A percentile compares a stretch with the other conserved stretches of the same genome.
phyloP scores from a whole-genome alignment of 2,888 invertebrate species.

The Perizoma flavofasciatum region DNA sequence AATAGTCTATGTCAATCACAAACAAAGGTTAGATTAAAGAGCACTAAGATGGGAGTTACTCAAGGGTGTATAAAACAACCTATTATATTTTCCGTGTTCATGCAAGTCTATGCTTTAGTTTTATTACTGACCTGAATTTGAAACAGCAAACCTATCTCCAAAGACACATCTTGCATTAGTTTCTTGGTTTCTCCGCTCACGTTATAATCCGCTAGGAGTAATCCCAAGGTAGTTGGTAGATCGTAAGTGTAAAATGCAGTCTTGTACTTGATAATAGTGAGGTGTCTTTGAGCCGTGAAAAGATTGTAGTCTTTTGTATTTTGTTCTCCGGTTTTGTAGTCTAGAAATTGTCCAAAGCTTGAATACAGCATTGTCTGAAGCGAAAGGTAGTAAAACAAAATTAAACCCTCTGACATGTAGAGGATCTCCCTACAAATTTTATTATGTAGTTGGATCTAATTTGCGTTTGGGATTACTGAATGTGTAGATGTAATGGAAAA shows the following conservation, averaged over 20 bases:
- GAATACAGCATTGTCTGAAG: constrained; percentile 83
- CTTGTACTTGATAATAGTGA: constrained; percentile 92
- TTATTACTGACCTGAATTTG: constrained; percentile 90
- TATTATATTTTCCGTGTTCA: background rate
- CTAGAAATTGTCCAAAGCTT: constrained; percentile 90
- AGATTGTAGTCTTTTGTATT: constrained; percentile 54
- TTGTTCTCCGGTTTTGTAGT: constrained; percentile 84
- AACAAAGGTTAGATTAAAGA: too few species aligned
- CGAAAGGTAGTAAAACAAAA: background rate
- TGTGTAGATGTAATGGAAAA: background rate
- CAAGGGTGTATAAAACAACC: too few species aligned
- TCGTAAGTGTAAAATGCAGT: constrained; percentile 95
- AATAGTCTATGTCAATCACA: too few species aligned
- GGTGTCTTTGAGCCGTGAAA: constrained; percentile 92
- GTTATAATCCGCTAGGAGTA: constrained; percentile 88
- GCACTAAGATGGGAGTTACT: too few species aligned
- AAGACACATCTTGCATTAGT: constrained; percentile 89
- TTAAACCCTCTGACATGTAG: too few species aligned
- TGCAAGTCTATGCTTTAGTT: background rate
- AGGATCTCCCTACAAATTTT: too few species aligned
- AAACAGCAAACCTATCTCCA: constrained; percentile 95
- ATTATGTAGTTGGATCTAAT: too few species aligned
- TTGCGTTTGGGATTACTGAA: too few species aligned
- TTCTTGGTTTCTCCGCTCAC: constrained; percentile 87
- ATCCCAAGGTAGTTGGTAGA: constrained; percentile 91